Percentiles rank a stretch among this genome's conserved stretches.
phyloP scores from a whole-genome alignment of 2,797 vertebrate species.

The Falco biarmicus region DNA sequence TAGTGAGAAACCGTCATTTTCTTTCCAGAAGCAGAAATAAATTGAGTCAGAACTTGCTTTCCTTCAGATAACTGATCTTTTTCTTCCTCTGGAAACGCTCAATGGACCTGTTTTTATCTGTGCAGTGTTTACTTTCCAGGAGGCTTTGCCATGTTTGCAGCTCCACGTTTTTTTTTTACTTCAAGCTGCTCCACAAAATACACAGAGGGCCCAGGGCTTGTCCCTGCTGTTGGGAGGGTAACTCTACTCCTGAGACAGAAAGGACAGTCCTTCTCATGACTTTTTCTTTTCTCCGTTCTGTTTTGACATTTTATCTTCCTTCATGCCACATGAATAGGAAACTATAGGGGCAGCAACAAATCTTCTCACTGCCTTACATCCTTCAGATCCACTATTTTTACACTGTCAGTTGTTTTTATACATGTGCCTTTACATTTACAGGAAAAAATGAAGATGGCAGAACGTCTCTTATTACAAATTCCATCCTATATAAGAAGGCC shows the following conservation, averaged over 20 bases:
- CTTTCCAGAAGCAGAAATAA: conserved; percentile 55
- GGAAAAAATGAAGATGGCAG: conserved; percentile 2
- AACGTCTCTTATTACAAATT: conserved; percentile 36
- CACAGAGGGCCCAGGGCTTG: background rate
- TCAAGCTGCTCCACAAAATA: conserved; percentile 11
- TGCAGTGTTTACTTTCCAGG: background rate
- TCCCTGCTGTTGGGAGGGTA: background rate
- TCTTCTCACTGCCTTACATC: background rate
- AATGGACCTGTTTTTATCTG: conserved; percentile 17
- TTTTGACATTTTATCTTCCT: conserved; percentile 39
- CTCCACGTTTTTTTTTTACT: background rate
- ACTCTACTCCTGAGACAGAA: background rate
- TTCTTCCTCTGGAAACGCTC: conserved; percentile 36
- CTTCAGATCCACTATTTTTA: conserved; percentile 43
- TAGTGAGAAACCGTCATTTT: background rate
- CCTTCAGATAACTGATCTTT: conserved; percentile 46
- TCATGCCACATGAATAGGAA: conserved; percentile 11
- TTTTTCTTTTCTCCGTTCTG: conserved; percentile 26
- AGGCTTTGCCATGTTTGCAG: conserved; percentile 13
- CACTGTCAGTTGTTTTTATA: background rate
- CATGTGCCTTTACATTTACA: background rate
- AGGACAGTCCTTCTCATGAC: background rate
- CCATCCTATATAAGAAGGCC: background rate
- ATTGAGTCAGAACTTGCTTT: conserved; percentile 33
- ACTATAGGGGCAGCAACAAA: background rate